Evolutionary conservation across 1,140 invertebrate genomes (phyloP), one percentile per base, ranked within the genome.

Genomic region (Lanistes nyassanus): DNA sequence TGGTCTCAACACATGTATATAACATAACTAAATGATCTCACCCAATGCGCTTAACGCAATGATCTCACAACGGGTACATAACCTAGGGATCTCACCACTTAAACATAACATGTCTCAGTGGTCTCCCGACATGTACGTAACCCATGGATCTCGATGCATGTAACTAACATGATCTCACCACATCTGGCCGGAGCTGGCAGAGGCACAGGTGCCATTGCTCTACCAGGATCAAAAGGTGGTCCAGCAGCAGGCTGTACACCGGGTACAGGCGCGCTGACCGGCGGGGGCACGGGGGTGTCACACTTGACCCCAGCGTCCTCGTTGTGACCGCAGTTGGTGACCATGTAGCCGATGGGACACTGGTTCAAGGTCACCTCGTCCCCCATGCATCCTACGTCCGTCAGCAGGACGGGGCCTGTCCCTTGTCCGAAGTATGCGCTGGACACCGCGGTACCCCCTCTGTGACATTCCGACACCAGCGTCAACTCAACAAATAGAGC

Each of bases 331-430:
- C 83, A 84, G 72, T 80, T 74, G 62, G 67, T 74, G 4, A 68
- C 21, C 65, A 42, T 36, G 16, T 39, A 31, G 1, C 80, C 79
- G 93, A 93, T 94, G 29, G 91, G 89, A 82, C 91, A 91, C 78
- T 93, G 93, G 2, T 89, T 87, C 82, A 94, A 95, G 42, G 92
- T 86, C 0, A 90, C 90, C 85, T 95, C 94, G 75, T 93, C 93
- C 42, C 94, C 94, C 4, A 83, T 81, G 80, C 94, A 95, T 75
- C 90, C 90, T 0, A 95, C 91, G 75, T 91, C 90, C 78, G 94
- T 93, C 31, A 95, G 84, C 93, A 94, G 94, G 81, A 95, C 94
- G 0, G 92, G 92, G 3, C 94, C 94, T 5, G 84, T 83, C 3
- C 92, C 92, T 69, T 88, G 81, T 21, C 89, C 90, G 60, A 75